phyloP scores from a whole-genome alignment of 2,888 invertebrate species.

The Dilophus febrilis region DNA sequence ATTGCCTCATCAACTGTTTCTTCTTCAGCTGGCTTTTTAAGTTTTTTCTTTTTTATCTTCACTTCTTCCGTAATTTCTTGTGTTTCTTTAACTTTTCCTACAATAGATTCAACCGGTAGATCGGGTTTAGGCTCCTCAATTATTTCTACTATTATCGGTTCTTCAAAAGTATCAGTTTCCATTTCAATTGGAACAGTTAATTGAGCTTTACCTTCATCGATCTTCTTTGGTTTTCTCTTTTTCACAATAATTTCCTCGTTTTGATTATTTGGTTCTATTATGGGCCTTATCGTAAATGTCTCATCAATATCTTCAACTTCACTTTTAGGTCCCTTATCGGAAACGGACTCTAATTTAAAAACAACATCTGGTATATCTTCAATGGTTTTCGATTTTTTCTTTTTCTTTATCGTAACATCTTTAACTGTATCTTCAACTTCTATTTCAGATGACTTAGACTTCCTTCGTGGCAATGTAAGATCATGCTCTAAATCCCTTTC shows the following conservation, averaged over 20 bases:
- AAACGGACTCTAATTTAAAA: neutral
- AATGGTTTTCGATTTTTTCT: neutral
- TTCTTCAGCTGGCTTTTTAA: neutral
- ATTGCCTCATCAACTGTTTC: conserved; percentile 11
- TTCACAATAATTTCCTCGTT: conserved; percentile 21
- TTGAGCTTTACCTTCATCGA: conserved; percentile 17
- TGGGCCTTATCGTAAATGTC: conserved; percentile 3
- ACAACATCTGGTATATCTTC: neutral
- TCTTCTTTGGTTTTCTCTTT: conserved; percentile 24
- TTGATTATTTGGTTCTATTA: neutral
- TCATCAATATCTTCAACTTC: neutral
- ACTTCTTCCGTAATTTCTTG: conserved; percentile 13
- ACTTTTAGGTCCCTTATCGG: neutral
- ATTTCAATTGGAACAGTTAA: neutral
- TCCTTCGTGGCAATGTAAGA: neutral
- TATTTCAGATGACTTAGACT: neutral
- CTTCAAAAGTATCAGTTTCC: too few species aligned
- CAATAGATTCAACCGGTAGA: conserved; percentile 1
- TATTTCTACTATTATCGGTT: too few species aligned
- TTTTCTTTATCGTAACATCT: neutral
- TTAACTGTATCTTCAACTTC: neutral
- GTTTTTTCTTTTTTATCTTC: conserved; percentile 15
- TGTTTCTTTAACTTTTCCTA: conserved; percentile 16
- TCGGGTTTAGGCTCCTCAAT: too few species aligned
- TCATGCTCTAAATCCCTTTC: conserved; percentile 1